phyloP scores from a whole-genome alignment of 2,113 vertebrate species.

The Pterocles orientalis region DNA sequence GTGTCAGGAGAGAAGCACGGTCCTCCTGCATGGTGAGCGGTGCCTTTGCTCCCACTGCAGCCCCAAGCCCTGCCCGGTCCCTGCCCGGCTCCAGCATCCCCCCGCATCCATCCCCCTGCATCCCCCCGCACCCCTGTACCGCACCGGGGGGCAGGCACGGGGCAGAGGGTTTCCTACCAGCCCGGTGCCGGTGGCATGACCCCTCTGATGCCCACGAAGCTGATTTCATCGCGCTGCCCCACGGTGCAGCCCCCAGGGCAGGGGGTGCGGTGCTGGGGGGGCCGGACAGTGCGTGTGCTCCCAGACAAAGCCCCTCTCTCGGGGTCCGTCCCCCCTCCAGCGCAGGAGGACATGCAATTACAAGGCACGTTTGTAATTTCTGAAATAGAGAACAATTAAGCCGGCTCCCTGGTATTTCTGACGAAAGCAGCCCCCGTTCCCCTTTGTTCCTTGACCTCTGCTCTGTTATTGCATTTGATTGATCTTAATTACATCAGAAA shows the following conservation, averaged over 20 bases:
- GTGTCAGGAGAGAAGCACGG: neutral
- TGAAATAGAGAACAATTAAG: slow-evolving; percentile 16
- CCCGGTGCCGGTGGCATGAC: accelerated
- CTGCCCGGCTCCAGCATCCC: neutral
- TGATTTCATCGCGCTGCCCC: neutral
- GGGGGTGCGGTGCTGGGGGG: neutral
- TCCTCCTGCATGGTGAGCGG: neutral
- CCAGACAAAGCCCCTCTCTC: neutral
- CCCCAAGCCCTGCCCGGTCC: neutral
- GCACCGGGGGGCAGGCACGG: neutral
- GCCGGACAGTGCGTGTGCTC: accelerated
- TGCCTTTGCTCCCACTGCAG: neutral
- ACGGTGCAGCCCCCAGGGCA: neutral
- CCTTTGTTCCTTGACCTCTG: neutral
- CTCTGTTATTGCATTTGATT: slow-evolving; percentile 32
- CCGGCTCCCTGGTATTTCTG: neutral
- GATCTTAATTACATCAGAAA: slow-evolving; percentile 47
- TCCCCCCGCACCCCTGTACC: accelerated
- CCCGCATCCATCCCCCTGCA: no score
- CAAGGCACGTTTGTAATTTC: neutral
- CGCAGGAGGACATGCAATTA: neutral
- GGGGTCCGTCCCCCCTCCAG: neutral
- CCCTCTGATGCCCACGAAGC: neutral
- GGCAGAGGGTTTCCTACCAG: neutral
- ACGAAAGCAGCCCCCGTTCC: slow-evolving; percentile 6